A percentile compares a stretch with the other conserved stretches of the same genome.
phyloP scores from a whole-genome alignment of 2,888 invertebrate genomes.

The Eucera pruinosa region DNA sequence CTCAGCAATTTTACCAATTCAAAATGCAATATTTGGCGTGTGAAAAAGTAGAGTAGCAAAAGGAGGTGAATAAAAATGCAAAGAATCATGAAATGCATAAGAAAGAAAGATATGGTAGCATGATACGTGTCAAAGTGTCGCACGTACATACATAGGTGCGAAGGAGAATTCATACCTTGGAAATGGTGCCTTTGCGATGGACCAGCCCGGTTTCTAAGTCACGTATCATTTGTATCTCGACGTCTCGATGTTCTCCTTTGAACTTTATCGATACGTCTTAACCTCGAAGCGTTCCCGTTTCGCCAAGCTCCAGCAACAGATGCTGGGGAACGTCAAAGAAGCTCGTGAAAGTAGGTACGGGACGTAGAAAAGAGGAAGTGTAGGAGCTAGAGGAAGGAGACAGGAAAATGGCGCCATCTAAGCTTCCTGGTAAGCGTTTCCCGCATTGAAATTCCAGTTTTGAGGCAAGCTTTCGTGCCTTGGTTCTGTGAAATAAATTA shows the following conservation, averaged over 20 bases:
- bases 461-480: slow-evolving; percentile 13
- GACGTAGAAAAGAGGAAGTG: neutral
- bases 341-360: slow-evolving; percentile 7
- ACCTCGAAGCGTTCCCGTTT: slow-evolving; percentile 9
- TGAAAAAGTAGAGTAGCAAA: neutral
- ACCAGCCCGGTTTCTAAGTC: slow-evolving; percentile 20
- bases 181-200: neutral
- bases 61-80: too few relatives aligned
- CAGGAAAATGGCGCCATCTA: slow-evolving; percentile 11
- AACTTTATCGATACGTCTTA: slow-evolving; percentile 49
- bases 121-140: neutral
- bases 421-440: slow-evolving; percentile 33
- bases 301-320: slow-evolving; percentile 11
- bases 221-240: slow-evolving; percentile 38
- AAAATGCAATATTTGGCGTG: too few relatives aligned
- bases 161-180: neutral
- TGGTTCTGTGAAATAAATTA: slow-evolving; percentile 18
- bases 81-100: neutral
- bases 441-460: slow-evolving; percentile 48
- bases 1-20: too few relatives aligned
- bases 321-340: slow-evolving; percentile 34
- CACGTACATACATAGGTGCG: too few relatives aligned
- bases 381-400: too few relatives aligned
- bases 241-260: slow-evolving; percentile 31
- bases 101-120: too few relatives aligned